phyloP scores from a whole-genome alignment of 2,888 invertebrate genomes.

The Ochropleura plecta region DNA sequence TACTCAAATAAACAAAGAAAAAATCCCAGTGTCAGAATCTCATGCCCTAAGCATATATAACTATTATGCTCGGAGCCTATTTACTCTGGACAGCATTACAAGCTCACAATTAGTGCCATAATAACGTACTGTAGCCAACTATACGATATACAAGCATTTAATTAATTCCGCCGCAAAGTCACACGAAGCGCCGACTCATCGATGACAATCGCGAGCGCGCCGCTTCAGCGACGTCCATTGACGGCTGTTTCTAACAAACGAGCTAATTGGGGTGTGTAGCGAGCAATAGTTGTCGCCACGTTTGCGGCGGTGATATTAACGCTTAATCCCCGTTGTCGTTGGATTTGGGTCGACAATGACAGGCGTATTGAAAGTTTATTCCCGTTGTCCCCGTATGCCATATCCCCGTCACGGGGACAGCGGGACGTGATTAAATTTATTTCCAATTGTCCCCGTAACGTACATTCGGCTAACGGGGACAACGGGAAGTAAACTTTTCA shows the following conservation, averaged over 20 bases:
- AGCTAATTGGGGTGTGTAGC: conserved; percentile 20
- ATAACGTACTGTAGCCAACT: conserved; percentile 9
- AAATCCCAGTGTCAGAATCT: no score
- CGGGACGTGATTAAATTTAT: no score
- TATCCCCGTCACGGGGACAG: no score
- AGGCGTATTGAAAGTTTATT: no score
- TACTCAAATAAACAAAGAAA: no score
- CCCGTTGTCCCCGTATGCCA: no score
- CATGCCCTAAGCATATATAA: no score
- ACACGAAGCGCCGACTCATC: conserved; percentile 15
- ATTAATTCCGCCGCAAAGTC: conserved; percentile 32
- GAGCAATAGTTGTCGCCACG: conserved; percentile 13
- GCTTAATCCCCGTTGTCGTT: conserved; percentile 26
- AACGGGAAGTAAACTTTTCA: no score
- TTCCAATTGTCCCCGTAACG: no score
- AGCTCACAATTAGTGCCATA: conserved; percentile 2
- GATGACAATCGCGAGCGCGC: conserved; percentile 1
- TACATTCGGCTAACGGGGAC: no score
- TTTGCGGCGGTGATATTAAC: conserved; percentile 8
- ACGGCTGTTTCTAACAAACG: background rate
- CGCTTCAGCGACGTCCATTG: conserved; percentile 26
- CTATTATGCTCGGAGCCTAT: background rate
- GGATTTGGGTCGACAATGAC: conserved; percentile 40
- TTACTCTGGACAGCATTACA: conserved; percentile 4
- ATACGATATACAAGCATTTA: conserved; percentile 31